Conservation (phyloP, 2,797 vertebrate species). For the Botia kubotai region DNA sequence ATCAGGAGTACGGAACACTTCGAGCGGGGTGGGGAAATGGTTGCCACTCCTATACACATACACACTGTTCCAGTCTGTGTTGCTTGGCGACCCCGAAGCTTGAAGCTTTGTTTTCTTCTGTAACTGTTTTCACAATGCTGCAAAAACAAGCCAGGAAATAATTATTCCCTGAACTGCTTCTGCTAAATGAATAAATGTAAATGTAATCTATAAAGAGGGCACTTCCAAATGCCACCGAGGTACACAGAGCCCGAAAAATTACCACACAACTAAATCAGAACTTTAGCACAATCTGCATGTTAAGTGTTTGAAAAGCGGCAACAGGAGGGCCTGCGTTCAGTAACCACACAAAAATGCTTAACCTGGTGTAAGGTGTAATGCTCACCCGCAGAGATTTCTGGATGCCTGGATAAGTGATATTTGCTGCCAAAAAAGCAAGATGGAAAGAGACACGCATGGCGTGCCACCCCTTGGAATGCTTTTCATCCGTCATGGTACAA, state of each 20-base stretch:
- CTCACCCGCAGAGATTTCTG: constrained; percentile 31
- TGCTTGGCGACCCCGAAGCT: neutral
- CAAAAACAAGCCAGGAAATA: too few species aligned
- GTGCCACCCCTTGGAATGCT: constrained; percentile 29
- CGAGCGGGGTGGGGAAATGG: neutral
- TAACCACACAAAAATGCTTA: constrained; percentile 13
- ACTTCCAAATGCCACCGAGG: neutral
- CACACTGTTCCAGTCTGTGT: neutral
- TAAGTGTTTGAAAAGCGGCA: neutral
- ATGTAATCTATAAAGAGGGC: neutral
- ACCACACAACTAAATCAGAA: neutral
- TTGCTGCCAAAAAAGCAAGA: constrained; percentile 36
- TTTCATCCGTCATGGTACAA: constrained; percentile 44
- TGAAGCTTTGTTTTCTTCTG: neutral
- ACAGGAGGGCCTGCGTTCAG: neutral
- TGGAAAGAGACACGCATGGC: constrained; percentile 34
- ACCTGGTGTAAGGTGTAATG: constrained; percentile 19
- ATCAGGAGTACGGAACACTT: neutral
- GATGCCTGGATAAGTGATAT: constrained; percentile 36
- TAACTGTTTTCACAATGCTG: too few species aligned
- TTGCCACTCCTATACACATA: neutral
- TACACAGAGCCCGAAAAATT: neutral
- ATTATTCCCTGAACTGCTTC: too few species aligned
- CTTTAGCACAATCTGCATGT: neutral
- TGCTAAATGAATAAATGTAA: too few species aligned